phyloP scores from a whole-genome alignment of 2,888 invertebrate genomes.

The Hydriomena furcata region DNA sequence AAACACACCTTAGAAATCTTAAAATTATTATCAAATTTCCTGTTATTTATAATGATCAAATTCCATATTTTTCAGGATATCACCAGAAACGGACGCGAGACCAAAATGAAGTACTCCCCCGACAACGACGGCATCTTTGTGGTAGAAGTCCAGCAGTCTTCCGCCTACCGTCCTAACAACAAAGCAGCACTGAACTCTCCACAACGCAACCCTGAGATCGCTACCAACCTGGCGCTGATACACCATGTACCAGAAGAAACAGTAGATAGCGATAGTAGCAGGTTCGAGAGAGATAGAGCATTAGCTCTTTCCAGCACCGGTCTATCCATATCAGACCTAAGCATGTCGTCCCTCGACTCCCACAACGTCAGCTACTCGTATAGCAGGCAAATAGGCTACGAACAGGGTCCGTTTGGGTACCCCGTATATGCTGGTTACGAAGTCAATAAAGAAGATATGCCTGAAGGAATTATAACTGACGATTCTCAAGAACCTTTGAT shows the following conservation, averaged over 20 bases:
- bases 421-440: conserved; percentile 85
- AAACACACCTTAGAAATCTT: no score
- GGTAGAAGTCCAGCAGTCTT: conserved; percentile 85
- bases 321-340: conserved; percentile 91
- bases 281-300: conserved; percentile 67
- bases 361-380: conserved; percentile 91
- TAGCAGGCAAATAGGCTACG: conserved; percentile 91
- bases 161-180: conserved; percentile 66
- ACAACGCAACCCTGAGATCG: conserved; percentile 69
- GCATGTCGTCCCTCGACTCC: conserved; percentile 88
- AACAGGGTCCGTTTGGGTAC: conserved; percentile 88
- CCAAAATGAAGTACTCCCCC: conserved; percentile 89
- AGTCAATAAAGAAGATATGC: conserved; percentile 62
- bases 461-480: conserved; percentile 65
- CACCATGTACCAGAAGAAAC: conserved; percentile 70
- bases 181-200: conserved; percentile 62
- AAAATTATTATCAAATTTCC: no score
- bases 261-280: conserved; percentile 57
- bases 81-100: conserved; percentile 87
- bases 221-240: conserved; percentile 76
- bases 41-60: neutral
- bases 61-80: conserved; percentile 83
- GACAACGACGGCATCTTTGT: conserved; percentile 90
- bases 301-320: conserved; percentile 87
- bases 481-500: conserved; percentile 78